Percentiles rank a stretch among this genome's conserved stretches.
Conservation (phyloP, 2,113 vertebrate genomes). For the Crotalus helleri region DNA sequence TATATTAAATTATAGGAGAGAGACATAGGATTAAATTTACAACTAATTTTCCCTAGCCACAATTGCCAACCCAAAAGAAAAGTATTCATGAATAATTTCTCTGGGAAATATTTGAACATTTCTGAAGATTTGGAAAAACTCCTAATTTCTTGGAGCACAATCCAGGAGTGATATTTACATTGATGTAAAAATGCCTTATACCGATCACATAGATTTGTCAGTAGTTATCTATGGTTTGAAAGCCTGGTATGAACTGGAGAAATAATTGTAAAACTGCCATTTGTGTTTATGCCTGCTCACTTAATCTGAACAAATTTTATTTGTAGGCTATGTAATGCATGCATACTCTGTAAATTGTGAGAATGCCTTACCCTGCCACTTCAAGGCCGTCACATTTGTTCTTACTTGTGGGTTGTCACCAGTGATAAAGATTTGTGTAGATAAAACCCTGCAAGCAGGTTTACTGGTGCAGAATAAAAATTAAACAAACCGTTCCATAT, state of each 20-base stretch:
- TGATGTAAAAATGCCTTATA: constrained; percentile 4
- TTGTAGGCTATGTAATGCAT: not conserved
- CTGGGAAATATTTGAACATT: not conserved
- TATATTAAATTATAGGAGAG: not conserved
- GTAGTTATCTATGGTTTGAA: not conserved
- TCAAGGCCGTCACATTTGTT: not conserved
- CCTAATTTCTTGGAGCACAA: not conserved
- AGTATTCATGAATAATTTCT: not conserved
- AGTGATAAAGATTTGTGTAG: not conserved
- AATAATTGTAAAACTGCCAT: not conserved
- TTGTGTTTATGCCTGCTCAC: not conserved
- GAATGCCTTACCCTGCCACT: not conserved
- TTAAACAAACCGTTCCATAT: not conserved
- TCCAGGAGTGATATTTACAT: not conserved
- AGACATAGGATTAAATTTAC: not conserved
- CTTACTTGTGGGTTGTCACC: not conserved
- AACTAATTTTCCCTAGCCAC: not conserved
- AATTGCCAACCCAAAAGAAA: not conserved
- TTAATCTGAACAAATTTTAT: not conserved
- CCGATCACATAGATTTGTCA: not conserved
- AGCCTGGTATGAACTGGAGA: not conserved
- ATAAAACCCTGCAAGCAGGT: not conserved
- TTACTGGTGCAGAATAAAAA: not conserved
- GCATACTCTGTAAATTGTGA: not conserved
- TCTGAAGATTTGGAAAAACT: not conserved